phyloP scores from a whole-genome alignment of 2,888 invertebrate genomes.

The Cantharis nigra region DNA sequence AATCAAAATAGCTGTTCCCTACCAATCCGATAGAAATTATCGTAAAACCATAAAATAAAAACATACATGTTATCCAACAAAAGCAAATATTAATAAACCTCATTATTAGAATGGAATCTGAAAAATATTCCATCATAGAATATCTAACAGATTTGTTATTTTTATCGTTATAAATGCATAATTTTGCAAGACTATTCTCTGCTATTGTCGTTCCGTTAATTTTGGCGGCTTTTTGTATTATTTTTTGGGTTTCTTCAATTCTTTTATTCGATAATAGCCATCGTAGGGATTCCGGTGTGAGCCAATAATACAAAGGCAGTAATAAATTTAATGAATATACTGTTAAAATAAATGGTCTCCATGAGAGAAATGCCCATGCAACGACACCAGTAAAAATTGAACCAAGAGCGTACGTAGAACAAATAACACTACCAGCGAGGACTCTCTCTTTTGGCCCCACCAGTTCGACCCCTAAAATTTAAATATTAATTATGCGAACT shows the following conservation, averaged over 20 bases:
- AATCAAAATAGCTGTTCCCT: slow-evolving; percentile 78
- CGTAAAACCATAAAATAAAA: slow-evolving; percentile 81
- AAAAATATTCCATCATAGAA: background rate
- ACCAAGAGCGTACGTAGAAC: slow-evolving; percentile 74
- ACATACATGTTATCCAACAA: slow-evolving; percentile 79
- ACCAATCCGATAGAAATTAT: slow-evolving; percentile 75
- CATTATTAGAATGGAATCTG: slow-evolving; percentile 54
- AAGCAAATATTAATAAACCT: slow-evolving; percentile 69
- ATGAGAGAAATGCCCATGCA: slow-evolving; percentile 70
- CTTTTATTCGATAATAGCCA: slow-evolving; percentile 73
- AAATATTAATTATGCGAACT: background rate
- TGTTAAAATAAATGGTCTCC: slow-evolving; percentile 61
- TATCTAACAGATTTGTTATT: background rate
- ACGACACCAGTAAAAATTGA: slow-evolving; percentile 68
- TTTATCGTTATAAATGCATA: slow-evolving; percentile 25
- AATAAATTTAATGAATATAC: background rate
- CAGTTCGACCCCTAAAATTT: slow-evolving; percentile 69
- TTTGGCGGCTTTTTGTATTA: slow-evolving; percentile 65
- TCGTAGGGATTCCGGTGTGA: slow-evolving; percentile 74
- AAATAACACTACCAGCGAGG: slow-evolving; percentile 71
- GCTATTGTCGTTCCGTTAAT: slow-evolving; percentile 59
- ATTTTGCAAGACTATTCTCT: slow-evolving; percentile 46
- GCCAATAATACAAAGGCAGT: slow-evolving; percentile 62
- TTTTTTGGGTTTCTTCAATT: slow-evolving; percentile 61
- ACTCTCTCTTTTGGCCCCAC: slow-evolving; percentile 75